Evolutionary conservation across 2,113 vertebrate species (phyloP).

Genomic region (Taurulus bubalis): DNA sequence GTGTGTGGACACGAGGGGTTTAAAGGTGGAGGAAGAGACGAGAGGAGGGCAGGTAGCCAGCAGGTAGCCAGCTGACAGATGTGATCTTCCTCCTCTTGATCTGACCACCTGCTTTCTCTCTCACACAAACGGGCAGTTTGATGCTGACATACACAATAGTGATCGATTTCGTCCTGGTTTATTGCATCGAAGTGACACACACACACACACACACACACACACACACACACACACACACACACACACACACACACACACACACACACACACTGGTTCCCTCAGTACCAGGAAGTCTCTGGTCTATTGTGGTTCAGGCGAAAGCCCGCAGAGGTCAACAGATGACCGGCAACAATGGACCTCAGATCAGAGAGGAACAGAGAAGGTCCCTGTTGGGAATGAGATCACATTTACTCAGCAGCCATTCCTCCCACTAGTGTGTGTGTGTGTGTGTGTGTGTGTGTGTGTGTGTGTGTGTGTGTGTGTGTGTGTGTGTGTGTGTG

Average conservation of each 20-base stretch:
- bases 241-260: not conserved
- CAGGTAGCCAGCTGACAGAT: constrained; percentile 54
- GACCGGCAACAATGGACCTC: constrained; percentile 62
- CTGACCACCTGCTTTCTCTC: constrained; percentile 49
- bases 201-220: not conserved
- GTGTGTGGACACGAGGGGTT: constrained; percentile 10
- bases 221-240: not conserved
- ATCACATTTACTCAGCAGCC: constrained; percentile 46
- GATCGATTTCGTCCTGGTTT: constrained; percentile 1
- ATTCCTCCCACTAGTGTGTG: not conserved
- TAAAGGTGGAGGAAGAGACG: constrained; percentile 37
- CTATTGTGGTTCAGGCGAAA: constrained; percentile 56
- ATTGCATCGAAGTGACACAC: not conserved
- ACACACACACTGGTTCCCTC: not conserved
- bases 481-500: constrained; percentile 1
- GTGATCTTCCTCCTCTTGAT: constrained; percentile 47
- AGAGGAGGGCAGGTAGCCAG: constrained; percentile 31
- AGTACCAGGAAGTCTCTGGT: constrained; percentile 64
- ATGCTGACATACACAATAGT: not conserved
- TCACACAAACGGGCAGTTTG: too few species aligned
- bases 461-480: not conserved
- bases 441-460: not conserved
- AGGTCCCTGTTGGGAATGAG: constrained; percentile 56
- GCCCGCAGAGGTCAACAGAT: constrained; percentile 43
- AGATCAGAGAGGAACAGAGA: constrained; percentile 55